Evolutionary conservation across 2,113 vertebrate species (phyloP).

Genomic region (Leucopsar rothschildi): DNA sequence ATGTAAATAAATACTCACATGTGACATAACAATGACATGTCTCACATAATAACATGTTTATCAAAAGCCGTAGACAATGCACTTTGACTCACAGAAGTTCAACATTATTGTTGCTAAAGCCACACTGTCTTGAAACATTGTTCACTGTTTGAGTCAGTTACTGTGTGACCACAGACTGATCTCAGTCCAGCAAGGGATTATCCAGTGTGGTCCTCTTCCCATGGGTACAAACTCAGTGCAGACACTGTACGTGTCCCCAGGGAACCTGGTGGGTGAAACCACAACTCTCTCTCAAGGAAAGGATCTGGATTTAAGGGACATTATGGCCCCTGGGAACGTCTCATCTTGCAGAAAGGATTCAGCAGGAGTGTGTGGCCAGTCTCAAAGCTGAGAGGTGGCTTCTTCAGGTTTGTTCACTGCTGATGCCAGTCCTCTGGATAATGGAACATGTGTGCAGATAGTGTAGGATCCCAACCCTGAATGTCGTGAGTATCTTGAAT

Average conservation of each 20-base stretch:
- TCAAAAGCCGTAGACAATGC: neutral
- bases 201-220: neutral
- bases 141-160: neutral
- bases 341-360: neutral
- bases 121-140: neutral
- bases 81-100: neutral
- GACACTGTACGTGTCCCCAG: neutral
- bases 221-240: neutral
- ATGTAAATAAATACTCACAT: neutral
- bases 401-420: neutral
- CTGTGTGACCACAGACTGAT: neutral
- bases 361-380: fast-evolving
- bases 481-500: neutral
- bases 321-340: neutral
- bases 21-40: neutral
- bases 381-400: neutral
- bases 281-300: neutral
- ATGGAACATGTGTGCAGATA: neutral
- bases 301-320: neutral
- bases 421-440: neutral
- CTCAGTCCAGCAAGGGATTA: neutral
- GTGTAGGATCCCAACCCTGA: neutral
- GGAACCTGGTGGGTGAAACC: neutral
- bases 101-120: neutral
- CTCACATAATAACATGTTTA: neutral